These are phyloP conservation scores for Centropus bengalensis DNA, from an alignment of 2,113 vertebrate species.

Conservation along the genomic window DNA sequence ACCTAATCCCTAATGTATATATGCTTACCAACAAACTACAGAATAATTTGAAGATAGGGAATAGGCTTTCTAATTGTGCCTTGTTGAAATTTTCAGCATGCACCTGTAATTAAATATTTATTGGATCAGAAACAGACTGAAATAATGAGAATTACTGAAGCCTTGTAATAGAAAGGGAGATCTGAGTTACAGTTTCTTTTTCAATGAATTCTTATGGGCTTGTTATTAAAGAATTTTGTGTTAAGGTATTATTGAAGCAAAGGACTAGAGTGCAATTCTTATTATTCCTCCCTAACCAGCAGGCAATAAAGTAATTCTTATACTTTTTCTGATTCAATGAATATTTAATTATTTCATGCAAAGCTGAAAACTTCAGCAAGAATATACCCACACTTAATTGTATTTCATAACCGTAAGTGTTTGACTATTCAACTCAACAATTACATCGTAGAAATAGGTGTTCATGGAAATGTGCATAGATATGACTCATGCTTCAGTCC, in stretches of 20 bases:
- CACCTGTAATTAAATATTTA: background rate
- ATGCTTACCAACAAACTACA: background rate
- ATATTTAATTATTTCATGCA: background rate
- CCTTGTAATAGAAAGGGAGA: background rate
- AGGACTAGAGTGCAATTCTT: background rate
- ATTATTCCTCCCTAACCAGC: background rate
- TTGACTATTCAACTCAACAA: background rate
- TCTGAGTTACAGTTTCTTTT: background rate
- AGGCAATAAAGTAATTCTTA: background rate
- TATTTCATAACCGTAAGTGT: background rate
- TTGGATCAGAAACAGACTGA: background rate
- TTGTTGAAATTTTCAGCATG: background rate
- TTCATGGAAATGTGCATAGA: background rate
- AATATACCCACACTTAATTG: background rate
- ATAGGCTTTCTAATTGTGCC: background rate
- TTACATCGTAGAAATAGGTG: background rate
- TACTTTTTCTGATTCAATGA: background rate
- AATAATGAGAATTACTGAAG: background rate
- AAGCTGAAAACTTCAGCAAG: background rate
- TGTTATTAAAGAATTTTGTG: conserved; percentile 7
- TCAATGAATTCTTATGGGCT: background rate
- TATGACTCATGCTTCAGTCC: background rate
- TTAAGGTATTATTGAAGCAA: background rate
- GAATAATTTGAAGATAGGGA: background rate
- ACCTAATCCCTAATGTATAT: background rate